A percentile compares a stretch with the other conserved stretches of the same genome.
These are phyloP conservation scores for Trididemnum clinides DNA, from an alignment of 23 tunicate species.

Conservation along the genomic window DNA sequence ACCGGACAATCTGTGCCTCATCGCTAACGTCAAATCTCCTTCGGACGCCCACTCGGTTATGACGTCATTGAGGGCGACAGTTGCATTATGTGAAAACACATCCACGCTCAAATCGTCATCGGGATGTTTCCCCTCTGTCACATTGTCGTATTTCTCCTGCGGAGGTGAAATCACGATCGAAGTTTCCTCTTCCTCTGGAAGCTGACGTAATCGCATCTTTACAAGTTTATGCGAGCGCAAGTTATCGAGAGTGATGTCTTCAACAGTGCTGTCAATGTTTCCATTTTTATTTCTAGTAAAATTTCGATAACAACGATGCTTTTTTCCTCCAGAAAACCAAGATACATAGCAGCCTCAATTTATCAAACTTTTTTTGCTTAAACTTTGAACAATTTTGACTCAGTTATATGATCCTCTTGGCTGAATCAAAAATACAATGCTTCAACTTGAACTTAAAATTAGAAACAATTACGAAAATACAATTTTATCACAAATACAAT, in stretches of 20 bases:
- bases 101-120: not conserved
- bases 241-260: not conserved
- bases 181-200: no score
- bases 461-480: no score
- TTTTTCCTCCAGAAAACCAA: no score
- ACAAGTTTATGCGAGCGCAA: not conserved
- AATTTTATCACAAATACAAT: no score
- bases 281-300: not conserved
- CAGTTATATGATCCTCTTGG: no score
- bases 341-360: no score
- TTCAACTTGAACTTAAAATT: no score
- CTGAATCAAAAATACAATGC: no score
- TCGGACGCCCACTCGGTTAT: not conserved
- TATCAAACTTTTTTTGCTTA: no score
- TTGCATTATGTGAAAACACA: not conserved
- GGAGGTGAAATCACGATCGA: not conserved
- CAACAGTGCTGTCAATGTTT: not conserved
- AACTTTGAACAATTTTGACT: no score
- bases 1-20: not conserved
- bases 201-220: not conserved
- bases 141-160: slow-evolving; percentile 28
- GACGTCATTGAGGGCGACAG: not conserved
- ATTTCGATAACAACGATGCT: no score
- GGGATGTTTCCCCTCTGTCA: not conserved
- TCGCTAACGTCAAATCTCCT: not conserved